phyloP scores from a whole-genome alignment of 2,888 invertebrate species.

The Aphodius granarius region DNA sequence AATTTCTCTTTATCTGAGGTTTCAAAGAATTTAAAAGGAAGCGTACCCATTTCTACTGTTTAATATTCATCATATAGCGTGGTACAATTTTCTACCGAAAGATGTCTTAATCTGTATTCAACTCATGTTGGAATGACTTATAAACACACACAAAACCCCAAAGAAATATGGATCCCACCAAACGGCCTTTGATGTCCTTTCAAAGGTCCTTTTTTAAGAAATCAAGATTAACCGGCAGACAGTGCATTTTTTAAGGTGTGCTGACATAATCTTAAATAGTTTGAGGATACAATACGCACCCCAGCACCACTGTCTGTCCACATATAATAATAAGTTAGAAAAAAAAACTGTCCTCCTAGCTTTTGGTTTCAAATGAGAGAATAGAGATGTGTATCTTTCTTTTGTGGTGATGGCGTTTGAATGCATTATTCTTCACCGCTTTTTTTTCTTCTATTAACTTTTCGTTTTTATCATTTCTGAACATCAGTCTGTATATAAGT shows the following conservation, averaged over 20 bases:
- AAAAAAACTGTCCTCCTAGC: neutral
- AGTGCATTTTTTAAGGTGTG: neutral
- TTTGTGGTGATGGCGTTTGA: neutral
- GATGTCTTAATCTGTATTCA: neutral
- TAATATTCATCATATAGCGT: neutral
- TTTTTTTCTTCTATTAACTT: neutral
- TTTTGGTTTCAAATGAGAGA: neutral
- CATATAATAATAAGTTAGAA: neutral
- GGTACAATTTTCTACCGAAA: neutral
- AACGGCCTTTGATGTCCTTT: neutral
- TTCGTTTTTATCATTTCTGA: neutral
- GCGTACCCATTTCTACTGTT: no score
- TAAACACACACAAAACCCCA: neutral
- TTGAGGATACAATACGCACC: neutral
- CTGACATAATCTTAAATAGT: neutral
- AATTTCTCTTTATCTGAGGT: no score
- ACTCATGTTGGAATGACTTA: neutral
- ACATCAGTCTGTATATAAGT: no score
- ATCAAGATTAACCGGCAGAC: neutral
- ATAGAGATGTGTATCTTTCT: neutral
- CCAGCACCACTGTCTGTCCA: neutral
- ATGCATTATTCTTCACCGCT: neutral
- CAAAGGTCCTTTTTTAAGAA: neutral
- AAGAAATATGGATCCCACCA: neutral
- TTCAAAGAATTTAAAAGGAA: no score